Percentiles rank a stretch among this genome's conserved stretches.
Evolutionary conservation across 1,140 invertebrate species (phyloP).

Genomic region (Brachionus calyciflorus): DNA sequence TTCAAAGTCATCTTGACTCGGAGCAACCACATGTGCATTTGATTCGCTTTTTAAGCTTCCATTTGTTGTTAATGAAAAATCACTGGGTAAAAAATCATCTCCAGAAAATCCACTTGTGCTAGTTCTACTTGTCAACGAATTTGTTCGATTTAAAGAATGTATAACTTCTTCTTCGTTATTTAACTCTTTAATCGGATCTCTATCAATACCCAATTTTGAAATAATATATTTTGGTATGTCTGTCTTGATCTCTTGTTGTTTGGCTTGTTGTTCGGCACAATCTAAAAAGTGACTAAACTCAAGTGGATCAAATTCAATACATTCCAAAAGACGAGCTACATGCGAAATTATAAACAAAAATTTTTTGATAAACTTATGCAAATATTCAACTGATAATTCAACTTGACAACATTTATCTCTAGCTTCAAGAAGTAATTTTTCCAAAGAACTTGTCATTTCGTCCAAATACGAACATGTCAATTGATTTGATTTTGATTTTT

Average conservation of each 20-base stretch:
- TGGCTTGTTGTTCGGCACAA: slow-evolving; percentile 92
- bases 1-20: slow-evolving; percentile 92
- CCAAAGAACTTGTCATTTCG: slow-evolving; percentile 91
- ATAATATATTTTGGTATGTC: slow-evolving; percentile 99
- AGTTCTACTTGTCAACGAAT: not conserved
- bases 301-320: slow-evolving; percentile 97
- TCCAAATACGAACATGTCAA: slow-evolving; percentile 92
- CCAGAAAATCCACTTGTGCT: slow-evolving; percentile 29
- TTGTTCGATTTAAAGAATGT: not conserved
- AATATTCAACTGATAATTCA: slow-evolving; percentile 20
- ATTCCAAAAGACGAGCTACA: slow-evolving; percentile 91
- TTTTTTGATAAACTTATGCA: slow-evolving; percentile 69
- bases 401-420: slow-evolving; percentile 42
- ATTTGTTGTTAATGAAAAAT: not conserved
- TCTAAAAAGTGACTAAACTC: slow-evolving; percentile 97
- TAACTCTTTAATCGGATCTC: slow-evolving; percentile 76
- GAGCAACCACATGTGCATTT: slow-evolving; percentile 54
- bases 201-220: slow-evolving; percentile 86
- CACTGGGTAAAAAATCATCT: not conserved
- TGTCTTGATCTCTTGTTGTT: slow-evolving; percentile 61
- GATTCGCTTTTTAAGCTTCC: slow-evolving; percentile 51
- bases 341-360: slow-evolving; percentile 90
- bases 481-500: slow-evolving; percentile 86
- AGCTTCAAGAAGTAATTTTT: slow-evolving; percentile 78
- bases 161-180: not conserved